Conservation (phyloP, 2,888 invertebrate genomes). For the Coenonympha arcania region DNA sequence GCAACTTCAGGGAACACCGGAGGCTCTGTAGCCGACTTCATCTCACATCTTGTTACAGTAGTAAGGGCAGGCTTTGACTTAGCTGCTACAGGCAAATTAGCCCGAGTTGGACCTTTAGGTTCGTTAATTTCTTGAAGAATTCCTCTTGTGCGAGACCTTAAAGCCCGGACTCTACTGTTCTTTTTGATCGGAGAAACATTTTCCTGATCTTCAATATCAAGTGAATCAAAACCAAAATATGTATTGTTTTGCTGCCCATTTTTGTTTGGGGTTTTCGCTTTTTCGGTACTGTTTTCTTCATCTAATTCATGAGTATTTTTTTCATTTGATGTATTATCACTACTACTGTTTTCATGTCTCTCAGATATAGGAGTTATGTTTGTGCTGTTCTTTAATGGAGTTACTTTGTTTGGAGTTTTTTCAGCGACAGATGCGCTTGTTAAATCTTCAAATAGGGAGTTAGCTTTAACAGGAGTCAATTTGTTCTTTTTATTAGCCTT, state of each 20-base stretch:
- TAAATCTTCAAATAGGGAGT: constrained; percentile 42
- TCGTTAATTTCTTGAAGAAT: constrained; percentile 53
- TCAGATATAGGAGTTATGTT: constrained; percentile 18
- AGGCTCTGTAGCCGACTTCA: constrained; percentile 49
- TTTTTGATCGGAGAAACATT: constrained; percentile 55
- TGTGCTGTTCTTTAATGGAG: constrained; percentile 8
- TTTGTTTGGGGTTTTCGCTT: constrained; percentile 31
- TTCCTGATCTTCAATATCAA: constrained; percentile 58
- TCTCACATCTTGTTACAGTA: constrained; percentile 46
- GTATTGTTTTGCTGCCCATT: constrained; percentile 35
- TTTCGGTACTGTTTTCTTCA: constrained; percentile 14
- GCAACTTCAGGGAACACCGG: constrained; percentile 40
- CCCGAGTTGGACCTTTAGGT: constrained; percentile 44
- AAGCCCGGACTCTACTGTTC: constrained; percentile 35
- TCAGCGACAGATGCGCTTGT: constrained; percentile 26
- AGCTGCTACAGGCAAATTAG: constrained; percentile 40
- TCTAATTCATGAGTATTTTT: constrained; percentile 7
- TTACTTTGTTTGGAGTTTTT: constrained; percentile 24
- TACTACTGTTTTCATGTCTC: constrained; percentile 26
- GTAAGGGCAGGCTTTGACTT: constrained; percentile 42
- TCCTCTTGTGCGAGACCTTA: constrained; percentile 42
- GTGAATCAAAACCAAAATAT: constrained; percentile 70
- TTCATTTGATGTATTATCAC: constrained; percentile 18
- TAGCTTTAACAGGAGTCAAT: constrained; percentile 45
- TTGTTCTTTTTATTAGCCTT: constrained; percentile 51